Evolutionary conservation across 2,888 invertebrate genomes (phyloP).

Genomic region (Globia sparganii): DNA sequence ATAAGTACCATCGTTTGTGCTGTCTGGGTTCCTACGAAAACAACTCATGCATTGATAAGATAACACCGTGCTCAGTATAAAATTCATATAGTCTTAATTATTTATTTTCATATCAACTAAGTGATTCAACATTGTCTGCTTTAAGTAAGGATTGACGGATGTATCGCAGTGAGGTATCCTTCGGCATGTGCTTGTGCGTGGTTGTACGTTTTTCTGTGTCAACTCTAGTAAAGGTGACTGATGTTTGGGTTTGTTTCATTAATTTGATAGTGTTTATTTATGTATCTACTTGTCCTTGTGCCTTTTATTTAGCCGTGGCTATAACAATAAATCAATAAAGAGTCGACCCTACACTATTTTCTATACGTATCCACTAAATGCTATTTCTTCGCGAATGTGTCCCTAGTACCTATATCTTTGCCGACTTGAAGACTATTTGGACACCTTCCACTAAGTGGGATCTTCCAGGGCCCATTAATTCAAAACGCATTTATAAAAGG

Average conservation of each 20-base stretch:
- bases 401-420: background rate
- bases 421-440: background rate
- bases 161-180: too few species aligned
- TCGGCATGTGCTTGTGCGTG: too few species aligned
- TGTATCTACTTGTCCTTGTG: slow-evolving; percentile 2
- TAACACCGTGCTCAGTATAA: background rate
- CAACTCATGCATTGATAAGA: slow-evolving; percentile 49
- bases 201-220: background rate
- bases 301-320: slow-evolving; percentile 12
- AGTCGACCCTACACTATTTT: background rate
- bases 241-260: slow-evolving; percentile 2
- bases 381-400: background rate
- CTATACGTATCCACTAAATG: background rate
- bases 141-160: background rate
- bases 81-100: background rate
- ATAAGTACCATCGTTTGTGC: slow-evolving; percentile 39
- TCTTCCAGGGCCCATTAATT: background rate
- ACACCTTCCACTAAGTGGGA: background rate
- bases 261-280: slow-evolving; percentile 13
- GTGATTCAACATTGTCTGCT: background rate
- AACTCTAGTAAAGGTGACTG: background rate
- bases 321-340: slow-evolving; percentile 21
- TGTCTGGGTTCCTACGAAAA: slow-evolving; percentile 47
- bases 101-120: background rate
- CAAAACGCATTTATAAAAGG: background rate